These are phyloP conservation scores for Nannospalax galili DNA, from an alignment of 2,113 vertebrate species.

Conservation along the genomic window DNA sequence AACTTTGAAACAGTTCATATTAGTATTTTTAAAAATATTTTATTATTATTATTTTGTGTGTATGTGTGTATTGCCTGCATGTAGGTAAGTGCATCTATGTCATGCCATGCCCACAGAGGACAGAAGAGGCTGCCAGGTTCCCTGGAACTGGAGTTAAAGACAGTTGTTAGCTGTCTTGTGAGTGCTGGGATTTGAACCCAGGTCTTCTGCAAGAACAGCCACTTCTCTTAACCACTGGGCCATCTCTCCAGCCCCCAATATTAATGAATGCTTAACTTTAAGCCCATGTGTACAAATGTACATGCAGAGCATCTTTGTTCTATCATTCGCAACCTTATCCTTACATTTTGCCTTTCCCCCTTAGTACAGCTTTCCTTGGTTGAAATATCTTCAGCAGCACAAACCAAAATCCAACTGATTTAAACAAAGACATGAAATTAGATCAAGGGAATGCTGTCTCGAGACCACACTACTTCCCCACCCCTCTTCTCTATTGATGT, in stretches of 20 bases:
- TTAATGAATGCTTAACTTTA: not conserved
- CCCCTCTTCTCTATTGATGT: not conserved
- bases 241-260: too few relatives aligned
- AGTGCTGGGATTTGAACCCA: too few relatives aligned
- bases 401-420: conserved; percentile 6
- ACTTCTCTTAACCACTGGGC: too few relatives aligned
- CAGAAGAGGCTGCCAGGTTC: too few relatives aligned
- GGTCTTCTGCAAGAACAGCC: too few relatives aligned
- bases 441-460: not conserved
- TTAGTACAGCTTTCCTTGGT: not conserved
- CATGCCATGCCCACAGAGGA: too few relatives aligned
- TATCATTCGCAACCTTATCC: not conserved
- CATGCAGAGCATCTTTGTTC: not conserved
- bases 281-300: not conserved
- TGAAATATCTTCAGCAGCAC: not conserved
- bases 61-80: too few relatives aligned
- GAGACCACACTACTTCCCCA: not conserved
- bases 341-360: not conserved
- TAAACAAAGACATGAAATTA: not conserved
- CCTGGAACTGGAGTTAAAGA: too few relatives aligned
- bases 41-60: too few relatives aligned
- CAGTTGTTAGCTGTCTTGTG: too few relatives aligned
- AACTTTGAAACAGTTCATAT: not conserved
- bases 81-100: too few relatives aligned
- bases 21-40: too few relatives aligned